These are phyloP conservation scores for Ictalurus furcatus DNA, from an alignment of 2,113 vertebrate species.

Conservation along the genomic window DNA sequence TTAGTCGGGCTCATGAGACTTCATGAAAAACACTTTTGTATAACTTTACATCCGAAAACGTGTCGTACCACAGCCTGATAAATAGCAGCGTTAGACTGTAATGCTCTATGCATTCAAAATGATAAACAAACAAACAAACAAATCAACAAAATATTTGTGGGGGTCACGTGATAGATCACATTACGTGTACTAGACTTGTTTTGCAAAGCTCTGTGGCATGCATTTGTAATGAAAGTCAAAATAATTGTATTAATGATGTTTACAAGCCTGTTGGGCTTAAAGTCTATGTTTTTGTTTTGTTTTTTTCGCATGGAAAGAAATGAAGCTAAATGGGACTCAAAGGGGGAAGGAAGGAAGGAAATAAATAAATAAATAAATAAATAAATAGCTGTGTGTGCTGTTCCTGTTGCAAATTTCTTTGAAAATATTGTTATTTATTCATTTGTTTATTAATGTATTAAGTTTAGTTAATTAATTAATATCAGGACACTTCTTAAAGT, in stretches of 20 bases:
- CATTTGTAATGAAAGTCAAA: neutral
- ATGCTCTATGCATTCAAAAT: neutral
- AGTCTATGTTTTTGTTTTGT: neutral
- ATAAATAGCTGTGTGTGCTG: neutral
- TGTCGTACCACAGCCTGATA: neutral
- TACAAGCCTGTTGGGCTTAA: neutral
- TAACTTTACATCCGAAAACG: neutral
- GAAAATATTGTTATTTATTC: too few species aligned
- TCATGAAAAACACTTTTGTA: neutral
- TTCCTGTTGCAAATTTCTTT: too few species aligned
- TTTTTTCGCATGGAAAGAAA: neutral
- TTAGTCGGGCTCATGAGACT: fast-evolving
- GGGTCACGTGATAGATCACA: constrained; percentile 32
- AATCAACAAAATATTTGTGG: too few species aligned
- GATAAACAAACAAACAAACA: neutral
- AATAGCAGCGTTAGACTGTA: neutral
- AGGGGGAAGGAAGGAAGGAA: too few species aligned
- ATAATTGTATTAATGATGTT: neutral
- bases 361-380: neutral
- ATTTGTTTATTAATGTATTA: too few species aligned
- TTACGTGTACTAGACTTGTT: constrained; percentile 30
- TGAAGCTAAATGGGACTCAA: neutral
- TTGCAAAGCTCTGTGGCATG: neutral
- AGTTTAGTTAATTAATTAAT: too few species aligned
- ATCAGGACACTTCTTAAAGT: neutral